Conservation (phyloP, 2,113 vertebrate species). For the Struthio camelus region DNA sequence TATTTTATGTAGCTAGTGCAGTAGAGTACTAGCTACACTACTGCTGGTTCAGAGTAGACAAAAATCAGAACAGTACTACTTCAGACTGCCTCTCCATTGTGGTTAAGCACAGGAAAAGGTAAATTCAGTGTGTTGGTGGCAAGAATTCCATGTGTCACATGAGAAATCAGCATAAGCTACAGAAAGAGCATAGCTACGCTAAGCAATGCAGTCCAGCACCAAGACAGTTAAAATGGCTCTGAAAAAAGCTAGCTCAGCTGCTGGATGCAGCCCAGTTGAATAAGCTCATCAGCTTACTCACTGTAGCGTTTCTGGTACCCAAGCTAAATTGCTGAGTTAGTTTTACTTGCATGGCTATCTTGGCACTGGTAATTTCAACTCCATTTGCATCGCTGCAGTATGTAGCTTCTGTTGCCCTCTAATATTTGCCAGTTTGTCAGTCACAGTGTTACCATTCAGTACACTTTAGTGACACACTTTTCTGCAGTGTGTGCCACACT, state of each 20-base stretch:
- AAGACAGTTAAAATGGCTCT: not conserved
- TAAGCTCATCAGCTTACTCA: not conserved
- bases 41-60: not conserved
- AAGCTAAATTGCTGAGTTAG: conserved; percentile 1
- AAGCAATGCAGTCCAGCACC: not conserved
- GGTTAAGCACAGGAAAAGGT: not conserved
- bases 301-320: conserved; percentile 45
- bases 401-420: not conserved
- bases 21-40: too few relatives aligned
- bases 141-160: not conserved
- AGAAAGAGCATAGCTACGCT: not conserved
- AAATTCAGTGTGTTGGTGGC: not conserved
- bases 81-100: not conserved
- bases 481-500: too few relatives aligned
- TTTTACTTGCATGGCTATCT: not conserved
- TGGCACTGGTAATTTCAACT: not conserved
- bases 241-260: conserved; percentile 34
- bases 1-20: not conserved
- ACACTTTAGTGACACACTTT: accelerated
- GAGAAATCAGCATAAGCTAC: not conserved
- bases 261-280: not conserved
- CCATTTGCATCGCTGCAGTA: not conserved
- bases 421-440: not conserved
- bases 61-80: not conserved
- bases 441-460: not conserved